Evolutionary conservation across 2,113 vertebrate species (phyloP), one percentile per base, ranked within the genome.

Genomic region (Riparia riparia): DNA sequence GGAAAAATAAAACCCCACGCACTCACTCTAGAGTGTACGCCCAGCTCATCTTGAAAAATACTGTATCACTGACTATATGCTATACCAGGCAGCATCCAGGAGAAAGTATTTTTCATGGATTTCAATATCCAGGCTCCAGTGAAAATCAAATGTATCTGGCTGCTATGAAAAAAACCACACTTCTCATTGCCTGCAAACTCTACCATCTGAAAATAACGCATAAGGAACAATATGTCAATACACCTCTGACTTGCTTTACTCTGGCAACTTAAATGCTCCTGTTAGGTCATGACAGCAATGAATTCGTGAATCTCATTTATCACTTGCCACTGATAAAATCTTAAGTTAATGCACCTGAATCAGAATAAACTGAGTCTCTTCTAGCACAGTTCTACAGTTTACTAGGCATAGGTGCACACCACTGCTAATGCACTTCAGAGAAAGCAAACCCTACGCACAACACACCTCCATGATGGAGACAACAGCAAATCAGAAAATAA

Each of bases 401-500:
- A 34, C 45, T 54, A n/a, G 10, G 24, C 7, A 20, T 10, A 70
- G 17, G 0, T 37, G 9, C 37, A 32, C 11, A 10, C 7, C 45
- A 73, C 12, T 1, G 1, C 13, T 21, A 32, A 88, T 0, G 3
- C 14, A 26, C 49, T 29, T 45, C 0, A 54, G 11, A 58, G 20
- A 60, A 68, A 28, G 4, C 12, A 72, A 54, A 32, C 10, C 9
- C 34, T 17, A 26, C 34, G 7, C 0, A 0, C 1, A 26, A 4
- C 3, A 2, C 0, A 1, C 1, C 47, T 18, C 1, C 2, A 72
- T 5, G 12, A 54, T 1, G 6, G 8, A 71, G 9, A 24, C 31
- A 70, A 45, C 0, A 19, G 4, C 8, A 65, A 70, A 28, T 6
- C 0, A 15, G 18, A 64, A n/a, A 39, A 15, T 3, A 86, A 16